Percentiles rank a stretch among this genome's conserved stretches.
These are phyloP conservation scores for Pseudorectes ferrugineus DNA, from an alignment of 2,113 vertebrate species.

Conservation along the genomic window DNA sequence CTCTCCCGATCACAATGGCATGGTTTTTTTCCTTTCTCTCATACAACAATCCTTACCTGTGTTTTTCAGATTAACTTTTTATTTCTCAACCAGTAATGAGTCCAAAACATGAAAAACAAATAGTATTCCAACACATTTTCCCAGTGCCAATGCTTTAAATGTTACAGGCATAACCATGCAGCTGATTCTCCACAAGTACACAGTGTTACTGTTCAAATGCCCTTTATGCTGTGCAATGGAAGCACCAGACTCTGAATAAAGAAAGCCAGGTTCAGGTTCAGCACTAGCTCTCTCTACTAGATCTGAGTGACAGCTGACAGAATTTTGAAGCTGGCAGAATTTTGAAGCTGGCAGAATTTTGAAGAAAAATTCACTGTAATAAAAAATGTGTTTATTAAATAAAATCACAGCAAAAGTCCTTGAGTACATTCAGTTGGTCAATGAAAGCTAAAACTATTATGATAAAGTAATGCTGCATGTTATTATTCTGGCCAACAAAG, in stretches of 20 bases:
- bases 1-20: background rate
- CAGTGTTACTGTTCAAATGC: background rate
- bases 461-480: background rate
- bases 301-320: background rate
- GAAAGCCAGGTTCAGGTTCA: background rate
- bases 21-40: background rate
- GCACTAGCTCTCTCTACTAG: background rate
- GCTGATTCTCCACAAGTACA: background rate
- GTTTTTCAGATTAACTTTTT: background rate
- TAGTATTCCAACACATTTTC: background rate
- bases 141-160: background rate
- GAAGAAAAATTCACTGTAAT: background rate
- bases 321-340: background rate
- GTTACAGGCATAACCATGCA: background rate
- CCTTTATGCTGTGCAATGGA: background rate
- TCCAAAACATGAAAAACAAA: background rate
- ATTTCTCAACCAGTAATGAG: background rate
- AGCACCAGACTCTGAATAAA: background rate
- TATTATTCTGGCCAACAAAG: background rate
- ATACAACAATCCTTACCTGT: background rate
- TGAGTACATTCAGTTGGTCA: background rate
- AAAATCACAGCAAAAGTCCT: background rate
- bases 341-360: background rate
- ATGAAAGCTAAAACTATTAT: background rate
- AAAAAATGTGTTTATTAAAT: background rate